Base-by-base conservation (phyloP, 2,797 vertebrate genomes). In the Cyprinella venusta region DNA sequence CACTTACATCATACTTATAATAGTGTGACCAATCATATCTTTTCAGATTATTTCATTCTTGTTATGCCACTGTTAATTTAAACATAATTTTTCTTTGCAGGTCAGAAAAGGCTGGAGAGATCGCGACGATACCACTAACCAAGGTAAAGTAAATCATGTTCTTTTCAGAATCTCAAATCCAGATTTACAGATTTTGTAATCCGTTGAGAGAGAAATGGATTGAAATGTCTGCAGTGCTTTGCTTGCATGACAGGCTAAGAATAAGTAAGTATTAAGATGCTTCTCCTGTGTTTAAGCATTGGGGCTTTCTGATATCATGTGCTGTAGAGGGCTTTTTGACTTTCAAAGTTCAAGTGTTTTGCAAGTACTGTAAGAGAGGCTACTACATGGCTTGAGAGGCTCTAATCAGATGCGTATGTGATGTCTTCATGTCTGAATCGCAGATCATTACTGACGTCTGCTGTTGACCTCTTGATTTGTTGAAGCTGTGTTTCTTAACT, bases 31-130 rank as follows among this genome's bases (percentile, higher is more conserved):
- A 24, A 15, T 26, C 13, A 13, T 6, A 26, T 40, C 4, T 19
- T 19, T 18, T 38, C 30, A 59, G 26, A 26, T 70, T 40, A 65
- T 69, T 79, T 71, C 7, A 18, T 71, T 42, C 8, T 71, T 26
- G 54, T 4, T 16, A 45, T 16, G 82, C 13, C 24, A 16, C 61
- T 84, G 8, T 56, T 52, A 36, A 64, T 19, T 54, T 19, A 40
- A 48, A 89, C 24, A 61, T 71, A 86, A 1, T 83, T 18, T 82
- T 84, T 76, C 26, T 40, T 67, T 52, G 52, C 83, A 94, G 92
- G 52, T 91, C 92, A 40, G 93, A 93, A 80, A 93, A 90, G 84
- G 92, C 91, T n/a, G 93, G 92, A 76, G 92, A 95, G 88, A 94
- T 94, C 21, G 92, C 93, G 18, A 93, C 92, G 38, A 93, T 94